Conservation (phyloP, 2,888 invertebrate species). For the Hecatera dysodea region DNA sequence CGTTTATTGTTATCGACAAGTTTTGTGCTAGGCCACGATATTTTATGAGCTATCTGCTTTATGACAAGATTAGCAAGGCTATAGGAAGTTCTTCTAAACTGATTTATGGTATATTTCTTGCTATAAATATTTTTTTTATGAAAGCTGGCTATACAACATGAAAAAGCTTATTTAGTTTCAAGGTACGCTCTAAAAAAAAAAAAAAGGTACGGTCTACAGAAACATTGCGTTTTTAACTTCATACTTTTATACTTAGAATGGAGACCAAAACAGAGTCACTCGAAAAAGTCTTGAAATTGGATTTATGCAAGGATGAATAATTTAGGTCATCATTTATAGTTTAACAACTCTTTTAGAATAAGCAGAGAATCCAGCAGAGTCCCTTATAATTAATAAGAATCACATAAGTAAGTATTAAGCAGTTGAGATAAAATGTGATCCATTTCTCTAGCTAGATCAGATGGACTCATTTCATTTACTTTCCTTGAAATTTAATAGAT, state of each 20-base stretch:
- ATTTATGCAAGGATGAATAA: neutral
- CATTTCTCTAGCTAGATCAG: neutral
- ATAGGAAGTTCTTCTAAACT: slow-evolving; percentile 62
- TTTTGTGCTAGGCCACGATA: slow-evolving; percentile 71
- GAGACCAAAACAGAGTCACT: neutral
- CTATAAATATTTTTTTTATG: slow-evolving; percentile 52
- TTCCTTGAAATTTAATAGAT: slow-evolving; percentile 19
- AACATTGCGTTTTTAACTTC: neutral
- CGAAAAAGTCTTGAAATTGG: neutral
- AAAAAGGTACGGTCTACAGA: neutral
- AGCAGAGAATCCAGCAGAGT: neutral
- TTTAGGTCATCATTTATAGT: neutral
- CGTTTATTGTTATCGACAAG: slow-evolving; percentile 79
- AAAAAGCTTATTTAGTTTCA: slow-evolving; percentile 4
- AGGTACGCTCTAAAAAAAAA: no score
- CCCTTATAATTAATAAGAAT: neutral
- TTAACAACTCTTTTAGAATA: neutral
- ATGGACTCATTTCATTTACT: neutral
- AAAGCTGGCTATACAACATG: slow-evolving; percentile 22
- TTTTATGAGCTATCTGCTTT: slow-evolving; percentile 72
- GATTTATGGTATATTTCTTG: slow-evolving; percentile 56
- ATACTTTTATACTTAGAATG: neutral
- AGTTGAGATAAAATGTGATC: neutral
- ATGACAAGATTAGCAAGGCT: slow-evolving; percentile 63
- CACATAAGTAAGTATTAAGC: no score